Base-by-base conservation (phyloP, 1,140 invertebrate species). In the Drosophila setifemur region DNA sequence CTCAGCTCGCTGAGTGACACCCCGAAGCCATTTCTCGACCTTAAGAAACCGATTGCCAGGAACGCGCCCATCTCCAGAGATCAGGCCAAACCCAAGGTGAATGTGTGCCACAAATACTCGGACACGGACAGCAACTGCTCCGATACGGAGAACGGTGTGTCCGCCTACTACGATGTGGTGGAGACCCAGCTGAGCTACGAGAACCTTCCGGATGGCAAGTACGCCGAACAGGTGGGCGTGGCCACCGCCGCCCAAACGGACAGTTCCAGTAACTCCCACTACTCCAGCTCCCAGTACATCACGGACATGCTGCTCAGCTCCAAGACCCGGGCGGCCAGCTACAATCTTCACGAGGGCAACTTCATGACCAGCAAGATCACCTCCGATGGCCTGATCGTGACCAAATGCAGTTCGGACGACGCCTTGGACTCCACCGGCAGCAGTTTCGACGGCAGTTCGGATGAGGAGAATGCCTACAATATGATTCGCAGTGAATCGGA, bases 41-140 rank as follows among this genome's bases (percentile, higher is more conserved):
- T 92, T 79, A 93, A 93, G 86, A 93, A 93, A 68, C 86, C 91
- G 42, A 91, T 93, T 48, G 91, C 91, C 11, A 90, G 92, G 55
- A 92, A 93, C 74, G 91, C 91, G 14, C 92, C 93, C 23, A 91
- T 93, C 78, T 91, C 91, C 47, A 93, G 93, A 90, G 93, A 93
- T 40, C 91, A 92, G 53, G 91, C 92, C 64, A 92, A 93, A 68
- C 92, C 92, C 45, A 93, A 93, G 91, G 91, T 93, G 33, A 93
- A 92, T 63, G 89, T 93, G 31, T 86, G 87, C 58, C 91, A 92
- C 73, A 93, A 93, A 73, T 93, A 92, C 70, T 89, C 88, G 14
- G 89, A 90, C 39, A 79, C 73, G 31, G 89, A 90, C 26, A 90
- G 89, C 63, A 90, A 89, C 39, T 77, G 79, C 40, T 90, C 89